A percentile compares a stretch with the other conserved stretches of the same genome.
Conservation (phyloP, 2,113 vertebrate species). For the Sinocyclocheilus anshuiensis region DNA sequence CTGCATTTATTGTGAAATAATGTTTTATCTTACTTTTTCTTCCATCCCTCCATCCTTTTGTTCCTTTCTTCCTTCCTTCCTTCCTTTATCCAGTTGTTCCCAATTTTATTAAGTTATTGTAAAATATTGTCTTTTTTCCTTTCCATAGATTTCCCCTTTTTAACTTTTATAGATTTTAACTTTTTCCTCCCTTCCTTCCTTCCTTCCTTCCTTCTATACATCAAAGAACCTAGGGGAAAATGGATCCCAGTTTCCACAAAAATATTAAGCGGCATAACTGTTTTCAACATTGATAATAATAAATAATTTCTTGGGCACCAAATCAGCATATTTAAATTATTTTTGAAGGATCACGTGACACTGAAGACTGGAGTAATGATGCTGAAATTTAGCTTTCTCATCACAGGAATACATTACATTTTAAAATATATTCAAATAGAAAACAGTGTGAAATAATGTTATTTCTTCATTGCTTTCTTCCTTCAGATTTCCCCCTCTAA, state of each 20-base stretch:
- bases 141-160: not conserved
- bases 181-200: not conserved
- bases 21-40: not conserved
- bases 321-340: no score
- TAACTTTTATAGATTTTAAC: no score
- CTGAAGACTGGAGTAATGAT: not conserved
- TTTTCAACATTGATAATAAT: no score
- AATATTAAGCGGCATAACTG: no score
- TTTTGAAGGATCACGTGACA: no score
- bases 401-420: not conserved
- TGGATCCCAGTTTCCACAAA: no score
- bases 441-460: not conserved
- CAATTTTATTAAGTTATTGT: no score
- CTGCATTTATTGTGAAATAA: not conserved
- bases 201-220: not conserved
- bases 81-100: not conserved
- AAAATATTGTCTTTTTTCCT: not conserved
- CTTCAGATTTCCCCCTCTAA: slow-evolving; percentile 1
- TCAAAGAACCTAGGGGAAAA: no score
- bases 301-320: no score
- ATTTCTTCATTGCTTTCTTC: not conserved
- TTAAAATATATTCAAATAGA: not conserved
- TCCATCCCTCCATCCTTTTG: not conserved
- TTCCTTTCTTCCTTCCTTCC: not conserved
- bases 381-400: not conserved